phyloP scores from a whole-genome alignment of 2,113 vertebrate species.

The Anthoscopus minutus region DNA sequence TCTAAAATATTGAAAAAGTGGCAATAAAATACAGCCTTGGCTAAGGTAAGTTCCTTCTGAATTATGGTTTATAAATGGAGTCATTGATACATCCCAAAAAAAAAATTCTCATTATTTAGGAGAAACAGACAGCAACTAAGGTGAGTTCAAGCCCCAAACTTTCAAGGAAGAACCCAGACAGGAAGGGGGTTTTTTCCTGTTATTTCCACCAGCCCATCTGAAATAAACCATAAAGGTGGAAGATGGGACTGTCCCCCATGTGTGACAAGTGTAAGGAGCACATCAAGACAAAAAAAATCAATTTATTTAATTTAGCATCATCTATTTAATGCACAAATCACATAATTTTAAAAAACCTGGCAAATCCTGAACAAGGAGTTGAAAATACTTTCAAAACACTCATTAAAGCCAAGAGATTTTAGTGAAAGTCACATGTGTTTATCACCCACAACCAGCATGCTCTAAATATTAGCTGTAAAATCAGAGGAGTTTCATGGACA shows the following conservation, averaged over 20 bases:
- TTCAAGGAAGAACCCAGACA: neutral
- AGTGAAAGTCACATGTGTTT: neutral
- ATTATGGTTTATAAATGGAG: neutral
- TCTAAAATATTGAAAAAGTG: neutral
- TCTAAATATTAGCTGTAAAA: neutral
- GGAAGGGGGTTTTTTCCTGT: neutral
- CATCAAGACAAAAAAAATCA: neutral
- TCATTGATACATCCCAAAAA: neutral
- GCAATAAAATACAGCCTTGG: neutral
- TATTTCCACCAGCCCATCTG: neutral
- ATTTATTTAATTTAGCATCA: neutral
- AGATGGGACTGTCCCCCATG: neutral
- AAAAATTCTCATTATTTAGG: neutral
- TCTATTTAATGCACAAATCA: neutral
- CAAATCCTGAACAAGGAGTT: neutral
- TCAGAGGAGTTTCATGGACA: neutral
- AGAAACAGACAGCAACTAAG: neutral
- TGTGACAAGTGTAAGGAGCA: neutral
- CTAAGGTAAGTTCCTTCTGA: neutral
- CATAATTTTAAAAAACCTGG: neutral
- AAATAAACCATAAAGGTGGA: neutral
- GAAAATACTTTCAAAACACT: neutral
- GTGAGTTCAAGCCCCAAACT: neutral
- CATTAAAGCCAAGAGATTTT: neutral
- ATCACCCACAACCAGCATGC: neutral